A percentile compares a stretch with the other conserved stretches of the same genome.
Evolutionary conservation across 2,113 vertebrate genomes (phyloP).

Genomic region (Sapayoa aenigma): DNA sequence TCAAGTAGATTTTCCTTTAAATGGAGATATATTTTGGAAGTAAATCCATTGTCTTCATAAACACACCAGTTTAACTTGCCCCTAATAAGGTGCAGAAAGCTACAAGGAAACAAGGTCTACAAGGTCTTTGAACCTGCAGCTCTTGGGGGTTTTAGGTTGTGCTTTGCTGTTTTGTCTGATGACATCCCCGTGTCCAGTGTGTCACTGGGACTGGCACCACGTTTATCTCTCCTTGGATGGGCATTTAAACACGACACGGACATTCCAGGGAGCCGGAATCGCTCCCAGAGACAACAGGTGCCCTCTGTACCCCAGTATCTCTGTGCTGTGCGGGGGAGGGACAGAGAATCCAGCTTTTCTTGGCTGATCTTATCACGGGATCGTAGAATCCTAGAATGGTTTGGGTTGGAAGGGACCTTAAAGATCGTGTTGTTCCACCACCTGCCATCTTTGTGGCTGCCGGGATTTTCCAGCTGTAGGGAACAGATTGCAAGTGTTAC

Average conservation of each 20-base stretch:
- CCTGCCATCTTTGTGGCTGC: accelerated
- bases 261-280: accelerated
- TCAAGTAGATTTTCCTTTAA: background rate
- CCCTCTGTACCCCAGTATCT: background rate
- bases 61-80: background rate
- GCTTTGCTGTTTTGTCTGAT: background rate
- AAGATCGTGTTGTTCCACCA: background rate
- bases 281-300: background rate
- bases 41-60: background rate
- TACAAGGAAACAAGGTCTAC: too few relatives aligned
- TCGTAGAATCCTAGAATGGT: background rate
- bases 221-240: accelerated
- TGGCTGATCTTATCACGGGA: background rate
- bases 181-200: background rate
- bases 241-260: background rate
- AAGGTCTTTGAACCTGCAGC: background rate
- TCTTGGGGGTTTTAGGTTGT: background rate
- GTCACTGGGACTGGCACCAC: accelerated
- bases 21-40: background rate
- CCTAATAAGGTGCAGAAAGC: background rate
- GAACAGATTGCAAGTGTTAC: background rate
- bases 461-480: background rate
- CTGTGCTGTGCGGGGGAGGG: background rate
- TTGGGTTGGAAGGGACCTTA: background rate
- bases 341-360: background rate